Conservation (phyloP, 1,140 invertebrate genomes). For the Cataglyphis hispanica region DNA sequence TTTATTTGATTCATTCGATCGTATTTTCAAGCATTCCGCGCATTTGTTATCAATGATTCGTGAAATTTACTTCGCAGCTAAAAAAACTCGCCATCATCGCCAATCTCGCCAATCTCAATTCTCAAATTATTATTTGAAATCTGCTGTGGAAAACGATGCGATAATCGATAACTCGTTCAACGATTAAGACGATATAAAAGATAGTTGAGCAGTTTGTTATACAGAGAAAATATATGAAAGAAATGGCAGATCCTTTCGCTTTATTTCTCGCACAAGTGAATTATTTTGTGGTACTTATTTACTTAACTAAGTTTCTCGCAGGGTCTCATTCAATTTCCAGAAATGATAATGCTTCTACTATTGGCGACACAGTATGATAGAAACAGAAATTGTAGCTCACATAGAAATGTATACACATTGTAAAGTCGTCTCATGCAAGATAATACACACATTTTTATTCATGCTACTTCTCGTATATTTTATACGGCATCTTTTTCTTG, state of each 20-base stretch:
- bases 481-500: not conserved
- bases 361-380: conserved; percentile 13
- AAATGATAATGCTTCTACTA: conserved; percentile 27
- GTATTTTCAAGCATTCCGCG: conserved; percentile 55
- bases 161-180: not conserved
- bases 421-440: conserved; percentile 41
- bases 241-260: not conserved
- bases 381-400: conserved; percentile 29
- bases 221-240: conserved; percentile 12
- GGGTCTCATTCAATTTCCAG: conserved; percentile 5
- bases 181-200: conserved; percentile 34
- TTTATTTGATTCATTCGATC: conserved; percentile 41
- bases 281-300: conserved; percentile 25
- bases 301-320: conserved; percentile 28
- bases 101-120: conserved; percentile 48
- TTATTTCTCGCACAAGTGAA: conserved; percentile 7
- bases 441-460: conserved; percentile 30
- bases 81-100: conserved; percentile 16
- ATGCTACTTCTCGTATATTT: conserved; percentile 29
- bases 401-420: not conserved
- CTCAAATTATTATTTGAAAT: conserved; percentile 15
- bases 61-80: conserved; percentile 10
- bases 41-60: not conserved
- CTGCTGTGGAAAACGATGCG: not conserved
- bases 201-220: conserved; percentile 54